Base-by-base conservation (phyloP, 37 sponge, comb jelly and placozoan genomes). In the Tethya wilhelma region DNA sequence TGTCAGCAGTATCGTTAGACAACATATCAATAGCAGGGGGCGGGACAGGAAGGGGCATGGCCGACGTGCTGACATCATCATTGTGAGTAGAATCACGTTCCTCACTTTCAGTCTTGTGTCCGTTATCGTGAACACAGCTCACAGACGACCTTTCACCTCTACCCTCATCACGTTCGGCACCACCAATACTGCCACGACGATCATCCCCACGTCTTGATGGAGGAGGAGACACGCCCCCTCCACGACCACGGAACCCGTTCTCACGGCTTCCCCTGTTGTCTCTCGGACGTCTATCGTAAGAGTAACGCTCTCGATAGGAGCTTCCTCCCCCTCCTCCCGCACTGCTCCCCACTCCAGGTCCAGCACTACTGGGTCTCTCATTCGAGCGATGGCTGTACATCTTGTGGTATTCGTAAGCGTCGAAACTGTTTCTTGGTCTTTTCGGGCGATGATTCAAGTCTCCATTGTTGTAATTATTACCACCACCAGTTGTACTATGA, bases 371-470 rank as follows among this genome's bases (percentile, higher is more conserved):
- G 14, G 9, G 25, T 25, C 22, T n/a, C 6, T 8, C 22, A 6
- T n/a, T 12, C 8, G 59, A 38, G 26, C 59, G 75, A 41, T 75
- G 57, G 34, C 59, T 42, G 25, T 75, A 49, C n/a, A 75, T 38
- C 41, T 58, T 75, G 59, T 75, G 38, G 26, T 75, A 75, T 26
- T 78, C n/a, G 55, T 78, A 66, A 12, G 79, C 66, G 46, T 78
- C 82, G 59, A 71, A 59, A 1, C 73, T 46, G 59, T 71, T 75
- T 38, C 59, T 75, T 5, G 76, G 77, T n/a, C 77, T 74, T 36
- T 84, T 84, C 3, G 69, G 20, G n/a, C 75, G 84, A 56, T 63
- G 74, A 36, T 55, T 39, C 20, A 56, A 17, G 67, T 73, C 83
- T 30, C 82, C 82, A 65, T 46, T 74, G 73, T 31, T 23, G 7